Conservation (phyloP, 1,140 invertebrate species). For the Papilio helenus region DNA sequence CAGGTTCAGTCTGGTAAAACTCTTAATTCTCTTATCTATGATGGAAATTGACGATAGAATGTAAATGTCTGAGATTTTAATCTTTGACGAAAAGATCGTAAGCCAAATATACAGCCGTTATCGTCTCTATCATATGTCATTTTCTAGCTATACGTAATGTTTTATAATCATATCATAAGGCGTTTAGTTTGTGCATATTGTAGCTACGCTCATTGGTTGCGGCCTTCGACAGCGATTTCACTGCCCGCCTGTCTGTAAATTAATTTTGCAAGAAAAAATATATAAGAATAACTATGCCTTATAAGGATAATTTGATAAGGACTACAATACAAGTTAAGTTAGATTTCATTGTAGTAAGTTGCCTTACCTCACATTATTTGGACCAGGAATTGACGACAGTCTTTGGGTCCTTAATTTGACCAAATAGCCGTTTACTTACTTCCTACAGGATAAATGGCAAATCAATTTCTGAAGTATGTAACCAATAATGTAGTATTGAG, state of each 20-base stretch:
- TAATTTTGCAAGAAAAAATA: constrained; percentile 1
- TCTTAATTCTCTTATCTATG: not conserved
- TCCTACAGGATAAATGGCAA: too few species aligned
- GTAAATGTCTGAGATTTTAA: not conserved
- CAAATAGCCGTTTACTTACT: not conserved
- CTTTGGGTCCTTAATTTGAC: not conserved
- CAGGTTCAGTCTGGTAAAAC: not conserved
- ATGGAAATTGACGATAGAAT: not conserved
- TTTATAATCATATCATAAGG: not conserved
- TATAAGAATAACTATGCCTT: not conserved
- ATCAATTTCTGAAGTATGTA: too few species aligned
- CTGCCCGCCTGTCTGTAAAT: not conserved
- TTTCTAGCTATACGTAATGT: not conserved
- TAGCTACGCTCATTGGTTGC: not conserved
- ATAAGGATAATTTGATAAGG: not conserved
- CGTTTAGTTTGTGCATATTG: not conserved
- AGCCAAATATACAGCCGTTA: not conserved
- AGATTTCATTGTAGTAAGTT: not conserved
- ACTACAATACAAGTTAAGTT: too few species aligned
- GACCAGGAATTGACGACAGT: not conserved
- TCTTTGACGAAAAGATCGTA: not conserved
- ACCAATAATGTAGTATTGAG: not conserved
- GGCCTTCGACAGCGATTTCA: constrained; percentile 15
- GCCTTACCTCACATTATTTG: not conserved
- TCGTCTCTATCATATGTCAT: not conserved